These are phyloP conservation scores for Miltochrista miniata DNA, from an alignment of 2,888 invertebrate genomes.

Conservation along the genomic window DNA sequence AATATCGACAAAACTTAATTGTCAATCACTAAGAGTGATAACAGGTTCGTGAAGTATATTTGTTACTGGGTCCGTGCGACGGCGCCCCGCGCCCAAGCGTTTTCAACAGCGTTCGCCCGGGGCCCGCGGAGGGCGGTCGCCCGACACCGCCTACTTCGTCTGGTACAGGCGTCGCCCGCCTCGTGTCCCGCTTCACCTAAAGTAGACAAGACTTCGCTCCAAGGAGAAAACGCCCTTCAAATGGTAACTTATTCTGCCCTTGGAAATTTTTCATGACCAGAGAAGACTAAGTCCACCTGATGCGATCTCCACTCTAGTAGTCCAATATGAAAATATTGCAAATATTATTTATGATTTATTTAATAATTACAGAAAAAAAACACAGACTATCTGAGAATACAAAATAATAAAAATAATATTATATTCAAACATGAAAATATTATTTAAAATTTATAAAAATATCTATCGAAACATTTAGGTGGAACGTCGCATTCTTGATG, in stretches of 20 bases:
- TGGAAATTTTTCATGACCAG: conserved; percentile 12
- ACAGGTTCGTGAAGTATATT: conserved; percentile 78
- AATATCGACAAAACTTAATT: conserved; percentile 51
- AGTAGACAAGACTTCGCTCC: conserved; percentile 54
- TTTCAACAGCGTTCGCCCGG: conserved; percentile 73
- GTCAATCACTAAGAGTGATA: conserved; percentile 68
- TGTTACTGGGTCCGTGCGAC: conserved; percentile 75
- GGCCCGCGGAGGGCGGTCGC: conserved; percentile 80
- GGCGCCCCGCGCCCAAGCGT: conserved; percentile 76
- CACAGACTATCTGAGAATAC: neutral
- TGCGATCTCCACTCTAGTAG: neutral
- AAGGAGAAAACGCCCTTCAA: conserved; percentile 67
- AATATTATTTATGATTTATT: neutral
- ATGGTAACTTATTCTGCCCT: conserved; percentile 41
- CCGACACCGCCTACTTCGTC: conserved; percentile 82
- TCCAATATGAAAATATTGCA: neutral
- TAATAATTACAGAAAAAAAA: neutral
- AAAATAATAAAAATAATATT: neutral
- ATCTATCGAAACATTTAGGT: conserved; percentile 10
- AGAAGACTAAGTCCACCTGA: conserved; percentile 3
- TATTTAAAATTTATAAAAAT: neutral
- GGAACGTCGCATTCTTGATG: conserved; percentile 40
- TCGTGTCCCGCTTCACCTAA: conserved; percentile 77
- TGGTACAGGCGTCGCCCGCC: conserved; percentile 80
- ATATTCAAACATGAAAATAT: neutral